Base-by-base conservation (phyloP, 1,140 invertebrate genomes). In the Monomorium pharaonis region DNA sequence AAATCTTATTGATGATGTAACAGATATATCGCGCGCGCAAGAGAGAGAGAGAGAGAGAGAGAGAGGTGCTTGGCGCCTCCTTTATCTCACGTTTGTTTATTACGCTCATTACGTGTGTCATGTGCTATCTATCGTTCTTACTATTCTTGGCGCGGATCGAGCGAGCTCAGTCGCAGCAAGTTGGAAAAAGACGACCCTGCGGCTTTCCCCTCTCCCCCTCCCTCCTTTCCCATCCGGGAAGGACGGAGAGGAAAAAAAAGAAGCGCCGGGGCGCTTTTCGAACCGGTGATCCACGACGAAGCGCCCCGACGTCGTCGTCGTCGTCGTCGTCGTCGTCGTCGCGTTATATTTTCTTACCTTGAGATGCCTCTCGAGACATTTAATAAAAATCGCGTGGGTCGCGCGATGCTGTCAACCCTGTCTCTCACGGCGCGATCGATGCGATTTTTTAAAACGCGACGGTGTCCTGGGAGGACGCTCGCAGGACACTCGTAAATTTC, bases 101-200 rank as follows among this genome's bases (percentile, higher is more conserved):
- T 85, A 60, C 83, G 56, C 87, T 89, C 81, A 83, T 88, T 89
- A 90, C 86, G 65, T 63, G 86, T 87, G 33, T 87, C 27, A 58
- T 74, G 87, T 44, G 42, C 51, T 58, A 87, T 85, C 80, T 75
- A 69, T 60, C 44, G 65, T 58, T 42, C 77, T n/a, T 69, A 77
- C 78, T 88, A 88, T 88, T 88, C 86, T 88, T 88, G 87, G 87
- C 86, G 83, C 72, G 87, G 80, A 88, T 87, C 86, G 87, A 88
- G 85, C 51, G 33, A 74, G 65, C 62, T 33, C 37, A 21, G 30
- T 54, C 60, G 69, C 16, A n/a, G 21, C 27, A 30, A 44, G 44
- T 84, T 65, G 47, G 18, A 51, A 69, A 83, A 86, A 86, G 47
- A 83, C n/a, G 18, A 37, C 37, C 76, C 14, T 58, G 24, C 24